phyloP scores from a whole-genome alignment of 2,797 vertebrate species.

The Anabacerthia variegaticeps region DNA sequence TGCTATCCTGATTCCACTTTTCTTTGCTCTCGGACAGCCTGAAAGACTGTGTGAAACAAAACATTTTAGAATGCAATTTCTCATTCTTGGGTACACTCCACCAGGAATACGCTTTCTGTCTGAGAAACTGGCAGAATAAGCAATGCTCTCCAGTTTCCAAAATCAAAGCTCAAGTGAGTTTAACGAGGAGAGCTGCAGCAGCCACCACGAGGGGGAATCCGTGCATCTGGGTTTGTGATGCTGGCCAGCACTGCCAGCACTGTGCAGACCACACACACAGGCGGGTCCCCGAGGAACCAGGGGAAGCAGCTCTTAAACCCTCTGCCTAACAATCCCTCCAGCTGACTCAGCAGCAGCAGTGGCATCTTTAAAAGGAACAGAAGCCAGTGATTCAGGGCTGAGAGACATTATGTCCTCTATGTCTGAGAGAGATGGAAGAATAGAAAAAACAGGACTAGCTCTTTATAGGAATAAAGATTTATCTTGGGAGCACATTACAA shows the following conservation, averaged over 20 bases:
- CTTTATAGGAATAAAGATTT: background rate
- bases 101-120: background rate
- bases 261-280: background rate
- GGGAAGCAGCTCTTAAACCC: background rate
- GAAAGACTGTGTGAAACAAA: slow-evolving; percentile 87
- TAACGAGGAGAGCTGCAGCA: background rate
- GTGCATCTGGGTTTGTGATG: accelerated
- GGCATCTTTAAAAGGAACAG: background rate
- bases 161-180: background rate
- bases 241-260: background rate
- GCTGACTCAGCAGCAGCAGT: background rate
- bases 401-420: background rate
- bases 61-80: slow-evolving; percentile 13
- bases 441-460: background rate
- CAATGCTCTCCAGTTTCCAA: background rate
- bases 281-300: background rate
- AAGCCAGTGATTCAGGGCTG: background rate
- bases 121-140: background rate
- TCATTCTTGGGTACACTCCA: background rate
- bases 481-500: background rate
- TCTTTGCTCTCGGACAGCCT: slow-evolving; percentile 97
- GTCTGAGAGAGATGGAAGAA: background rate
- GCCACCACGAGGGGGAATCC: background rate
- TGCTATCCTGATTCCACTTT: slow-evolving; percentile 97
- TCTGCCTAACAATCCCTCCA: background rate